These are phyloP conservation scores for Noctua janthe DNA, from an alignment of 2,888 invertebrate species.

Conservation along the genomic window DNA sequence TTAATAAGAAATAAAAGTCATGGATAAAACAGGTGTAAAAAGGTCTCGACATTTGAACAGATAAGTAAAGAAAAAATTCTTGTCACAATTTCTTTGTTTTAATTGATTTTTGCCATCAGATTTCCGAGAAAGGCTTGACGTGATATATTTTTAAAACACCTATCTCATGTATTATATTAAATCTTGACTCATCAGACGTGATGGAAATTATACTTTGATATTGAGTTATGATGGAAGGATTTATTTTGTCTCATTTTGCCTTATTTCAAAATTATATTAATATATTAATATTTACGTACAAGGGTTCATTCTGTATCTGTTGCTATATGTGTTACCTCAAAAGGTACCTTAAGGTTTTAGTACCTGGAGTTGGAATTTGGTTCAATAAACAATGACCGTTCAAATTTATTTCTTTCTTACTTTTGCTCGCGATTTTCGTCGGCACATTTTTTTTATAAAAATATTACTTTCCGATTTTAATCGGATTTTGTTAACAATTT, in stretches of 20 bases:
- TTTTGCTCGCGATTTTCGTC: no score
- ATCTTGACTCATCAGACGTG: not conserved
- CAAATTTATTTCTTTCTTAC: no score
- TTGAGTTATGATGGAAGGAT: not conserved
- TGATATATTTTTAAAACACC: not conserved
- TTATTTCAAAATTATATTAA: not conserved
- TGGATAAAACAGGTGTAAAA: constrained; percentile 35
- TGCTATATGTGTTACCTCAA: not conserved
- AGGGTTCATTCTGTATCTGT: not conserved
- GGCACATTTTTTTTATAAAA: no score
- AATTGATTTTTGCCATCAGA: constrained; percentile 11
- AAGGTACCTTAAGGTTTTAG: not conserved
- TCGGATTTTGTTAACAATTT: no score
- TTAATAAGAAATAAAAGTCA: constrained; percentile 53
- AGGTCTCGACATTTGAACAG: constrained; percentile 30
- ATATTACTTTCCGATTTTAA: no score
- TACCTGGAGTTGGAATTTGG: not conserved
- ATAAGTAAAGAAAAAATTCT: constrained; percentile 1
- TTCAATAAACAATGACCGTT: not conserved
- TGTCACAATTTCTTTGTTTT: not conserved
- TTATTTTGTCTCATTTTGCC: not conserved
- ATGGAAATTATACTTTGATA: constrained; percentile 4
- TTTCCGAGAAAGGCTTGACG: not conserved
- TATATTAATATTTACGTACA: not conserved
- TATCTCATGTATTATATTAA: constrained; percentile 19